phyloP scores from a whole-genome alignment of 2,113 vertebrate species.

The Megalops atlanticus region DNA sequence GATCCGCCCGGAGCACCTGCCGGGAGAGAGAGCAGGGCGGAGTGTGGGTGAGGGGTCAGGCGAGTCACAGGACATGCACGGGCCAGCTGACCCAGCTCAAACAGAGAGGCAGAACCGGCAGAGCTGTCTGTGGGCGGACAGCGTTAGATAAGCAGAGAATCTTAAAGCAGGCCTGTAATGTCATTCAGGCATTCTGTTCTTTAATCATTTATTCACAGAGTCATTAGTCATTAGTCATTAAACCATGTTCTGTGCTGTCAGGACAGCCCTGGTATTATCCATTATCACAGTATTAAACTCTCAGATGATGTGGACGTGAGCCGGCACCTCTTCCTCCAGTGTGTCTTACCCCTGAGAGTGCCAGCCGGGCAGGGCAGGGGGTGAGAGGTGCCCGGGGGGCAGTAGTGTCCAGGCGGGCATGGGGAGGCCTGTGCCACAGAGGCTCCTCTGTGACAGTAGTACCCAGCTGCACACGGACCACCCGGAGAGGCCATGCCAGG shows the following conservation, averaged over 20 bases:
- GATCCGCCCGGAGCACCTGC: constrained; percentile 58
- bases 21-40: neutral
- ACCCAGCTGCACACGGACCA: constrained; percentile 33
- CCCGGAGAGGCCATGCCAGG: constrained; percentile 23
- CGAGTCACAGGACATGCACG: too few species aligned
- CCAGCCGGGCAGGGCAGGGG: constrained; percentile 66
- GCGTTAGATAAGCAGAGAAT: too few species aligned
- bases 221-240: neutral
- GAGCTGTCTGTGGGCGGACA: too few species aligned
- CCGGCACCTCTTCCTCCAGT: too few species aligned
- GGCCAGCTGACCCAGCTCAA: too few species aligned
- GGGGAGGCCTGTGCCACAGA: constrained; percentile 39
- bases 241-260: neutral
- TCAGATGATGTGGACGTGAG: too few species aligned
- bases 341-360: constrained; percentile 67
- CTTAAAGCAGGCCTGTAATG: neutral
- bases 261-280: too few species aligned
- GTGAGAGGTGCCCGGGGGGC: constrained; percentile 70
- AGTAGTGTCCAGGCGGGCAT: constrained; percentile 78
- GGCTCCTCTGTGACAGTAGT: constrained; percentile 26
- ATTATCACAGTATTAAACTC: too few species aligned
- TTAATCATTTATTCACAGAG: neutral
- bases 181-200: too few species aligned
- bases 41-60: neutral
- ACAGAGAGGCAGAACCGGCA: too few species aligned